Evolutionary conservation across 2,888 invertebrate genomes (phyloP), one percentile per base, ranked within the genome.

Genomic region (Tenthredo notha): DNA sequence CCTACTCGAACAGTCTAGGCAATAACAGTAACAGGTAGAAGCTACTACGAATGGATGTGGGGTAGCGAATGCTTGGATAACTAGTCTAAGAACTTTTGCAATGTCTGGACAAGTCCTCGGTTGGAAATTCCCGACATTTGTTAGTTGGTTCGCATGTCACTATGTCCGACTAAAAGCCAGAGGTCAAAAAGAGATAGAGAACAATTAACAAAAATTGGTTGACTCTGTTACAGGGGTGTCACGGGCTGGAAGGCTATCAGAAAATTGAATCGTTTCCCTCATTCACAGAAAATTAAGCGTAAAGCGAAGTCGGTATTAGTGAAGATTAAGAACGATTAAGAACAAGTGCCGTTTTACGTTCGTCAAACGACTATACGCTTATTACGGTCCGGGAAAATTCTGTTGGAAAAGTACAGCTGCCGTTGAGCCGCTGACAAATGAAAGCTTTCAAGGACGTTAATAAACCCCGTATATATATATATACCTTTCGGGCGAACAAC

Each of bases 361-460:
- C 58, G 58, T 58, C 61, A 25, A 37, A 80, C 21, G 21, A 80
- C 47, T 21, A 29, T 29, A 15, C 43, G 25, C 15, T 25, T 43
- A 75, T 12, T 9, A 50, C 37, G 54, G 47, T 21, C 25, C 29
- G 54, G 50, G 54, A 77, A 77, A 50, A 77, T 77, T 61, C 61
- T 61, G 78, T 80, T 25, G 78, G 78, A 80, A 80, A 80, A n/a
- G 61, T 61, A 80, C 78, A 80, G 78, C 78, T 80, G 78, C 21
- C 61, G 78, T 80, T 61, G 61, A 80, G 78, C 78, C 61, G 33
- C 61, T 80, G 78, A 80, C 78, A 80, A 80, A 80, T 80, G 78
- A 80, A 80, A 80, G 78, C 78, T 80, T 80, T 80, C 78, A 80
- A 58, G 78, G 61, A 80, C 78, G 78, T 80, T 61, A 80, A 80